Evolutionary conservation across 53 echinoderm and acorn worm genomes (phyloP), one percentile per base, ranked within the genome.

Genomic region (Astropecten irregularis): DNA sequence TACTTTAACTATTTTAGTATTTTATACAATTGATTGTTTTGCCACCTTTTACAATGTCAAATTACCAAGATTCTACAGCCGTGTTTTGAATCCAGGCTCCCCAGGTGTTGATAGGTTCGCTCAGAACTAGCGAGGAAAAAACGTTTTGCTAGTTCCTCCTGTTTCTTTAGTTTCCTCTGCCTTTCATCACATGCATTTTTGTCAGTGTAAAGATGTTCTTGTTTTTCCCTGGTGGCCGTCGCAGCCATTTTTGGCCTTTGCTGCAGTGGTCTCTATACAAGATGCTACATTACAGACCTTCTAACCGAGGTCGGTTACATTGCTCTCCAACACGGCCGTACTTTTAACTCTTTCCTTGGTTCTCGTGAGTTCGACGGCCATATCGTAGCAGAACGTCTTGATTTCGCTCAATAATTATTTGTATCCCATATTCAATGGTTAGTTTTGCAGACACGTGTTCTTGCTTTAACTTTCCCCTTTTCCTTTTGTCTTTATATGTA

Each of bases 221-320:
- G 49, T 70, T 6, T 70, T 31, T 30, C 49, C 70, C 0, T 49
- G 70, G 70, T 70, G 70, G 70, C 49, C 70, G 26, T 70, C 50
- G 15, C 48, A 49, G 18, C 18, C 69, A n/a, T 0, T 48, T 69
- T 11, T 69, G 69, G 69, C 69, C 69, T 28, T 48, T 46, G 26
- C 48, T 69, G n/a, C n/a, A n/a, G 16, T 69, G 69, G 69, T 47
- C 69, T 3, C 0, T 7, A 18, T 69, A 69, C 48, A n/a, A 9
- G 48, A 27, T 22, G 49, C 23, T 49, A 49, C 49, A 29, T 70
- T 20, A 70, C 48, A 40, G 70, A 69, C 23, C 13, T 70, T 15
- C 27, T n/a, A n/a, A 69, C 49, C 29, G 31, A 47, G 29, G 49
- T 19, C 4, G 50, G 49, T 31, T 19, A 4, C 0, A 6, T 2